phyloP scores from a whole-genome alignment of 2,888 invertebrate species.

The Zonitis immaculata region DNA sequence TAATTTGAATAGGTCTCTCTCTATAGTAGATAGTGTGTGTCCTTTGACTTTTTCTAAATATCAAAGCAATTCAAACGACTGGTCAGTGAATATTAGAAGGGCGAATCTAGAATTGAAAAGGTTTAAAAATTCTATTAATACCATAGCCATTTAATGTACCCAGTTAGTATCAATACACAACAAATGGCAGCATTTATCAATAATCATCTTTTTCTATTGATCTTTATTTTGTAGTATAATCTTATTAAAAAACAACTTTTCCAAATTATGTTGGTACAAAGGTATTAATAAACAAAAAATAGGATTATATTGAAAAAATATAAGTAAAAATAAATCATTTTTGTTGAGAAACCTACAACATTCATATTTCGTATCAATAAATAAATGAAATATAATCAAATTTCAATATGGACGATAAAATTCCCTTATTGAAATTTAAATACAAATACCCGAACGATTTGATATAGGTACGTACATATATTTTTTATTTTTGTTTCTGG shows the following conservation, averaged over 20 bases:
- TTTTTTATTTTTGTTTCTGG: not conserved
- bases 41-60: not conserved
- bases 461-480: no score
- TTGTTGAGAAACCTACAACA: no score
- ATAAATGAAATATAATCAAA: not conserved
- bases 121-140: conserved; percentile 9
- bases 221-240: no score
- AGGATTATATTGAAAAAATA: no score
- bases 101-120: conserved; percentile 6
- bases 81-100: not conserved
- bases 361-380: no score
- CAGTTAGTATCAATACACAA: conserved; percentile 17
- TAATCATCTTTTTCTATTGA: no score
- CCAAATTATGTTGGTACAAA: no score
- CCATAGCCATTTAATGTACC: conserved; percentile 18
- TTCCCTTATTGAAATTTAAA: no score
- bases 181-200: conserved; percentile 10
- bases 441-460: not conserved
- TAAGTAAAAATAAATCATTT: not conserved
- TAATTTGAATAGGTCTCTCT: not conserved
- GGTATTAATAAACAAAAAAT: no score
- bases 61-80: not conserved
- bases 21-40: not conserved
- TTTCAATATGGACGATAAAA: not conserved
- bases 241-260: not conserved